Evolutionary conservation across 2,888 invertebrate genomes (phyloP).

Genomic region (Dicycla oo): DNA sequence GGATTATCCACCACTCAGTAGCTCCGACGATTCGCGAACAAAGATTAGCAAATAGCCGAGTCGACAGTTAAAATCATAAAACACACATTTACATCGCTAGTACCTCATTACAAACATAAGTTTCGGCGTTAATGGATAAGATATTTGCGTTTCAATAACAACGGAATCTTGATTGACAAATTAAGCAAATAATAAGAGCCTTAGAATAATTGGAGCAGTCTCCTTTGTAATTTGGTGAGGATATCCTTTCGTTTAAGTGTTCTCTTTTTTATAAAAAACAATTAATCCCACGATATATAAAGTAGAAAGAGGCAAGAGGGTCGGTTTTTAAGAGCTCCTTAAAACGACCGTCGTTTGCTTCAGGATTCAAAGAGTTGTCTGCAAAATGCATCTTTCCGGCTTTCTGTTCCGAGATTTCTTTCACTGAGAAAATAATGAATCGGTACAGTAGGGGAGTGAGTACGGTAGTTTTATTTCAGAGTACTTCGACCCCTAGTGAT

Average conservation of each 20-base stretch:
- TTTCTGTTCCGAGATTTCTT: constrained; percentile 45
- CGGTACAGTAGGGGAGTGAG: background rate
- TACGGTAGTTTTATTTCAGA: constrained; percentile 41
- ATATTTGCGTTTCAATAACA: constrained; percentile 46
- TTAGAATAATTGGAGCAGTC: constrained; percentile 32
- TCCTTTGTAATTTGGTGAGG: constrained; percentile 33
- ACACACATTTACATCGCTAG: constrained; percentile 50
- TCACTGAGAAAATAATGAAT: constrained; percentile 39
- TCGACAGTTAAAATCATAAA: constrained; percentile 48
- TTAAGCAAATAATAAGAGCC: constrained; percentile 48
- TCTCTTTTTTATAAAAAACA: constrained; percentile 48
- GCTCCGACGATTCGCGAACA: constrained; percentile 44
- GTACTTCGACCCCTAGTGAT: constrained; percentile 12
- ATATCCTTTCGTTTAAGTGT: constrained; percentile 47
- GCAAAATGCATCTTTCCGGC: constrained; percentile 47
- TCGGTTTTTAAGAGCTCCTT: constrained; percentile 37
- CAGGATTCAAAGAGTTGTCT: constrained; percentile 52
- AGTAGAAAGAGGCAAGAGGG: constrained; percentile 26
- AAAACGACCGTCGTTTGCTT: constrained; percentile 46
- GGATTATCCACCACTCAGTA: constrained; percentile 68
- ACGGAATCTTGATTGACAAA: constrained; percentile 48
- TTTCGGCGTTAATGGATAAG: constrained; percentile 17
- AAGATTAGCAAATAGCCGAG: constrained; percentile 52
- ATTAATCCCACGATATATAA: constrained; percentile 52
- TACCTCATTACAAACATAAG: constrained; percentile 44